These are phyloP conservation scores for Fulmarus glacialis DNA, from an alignment of 2,113 vertebrate genomes.

Conservation along the genomic window DNA sequence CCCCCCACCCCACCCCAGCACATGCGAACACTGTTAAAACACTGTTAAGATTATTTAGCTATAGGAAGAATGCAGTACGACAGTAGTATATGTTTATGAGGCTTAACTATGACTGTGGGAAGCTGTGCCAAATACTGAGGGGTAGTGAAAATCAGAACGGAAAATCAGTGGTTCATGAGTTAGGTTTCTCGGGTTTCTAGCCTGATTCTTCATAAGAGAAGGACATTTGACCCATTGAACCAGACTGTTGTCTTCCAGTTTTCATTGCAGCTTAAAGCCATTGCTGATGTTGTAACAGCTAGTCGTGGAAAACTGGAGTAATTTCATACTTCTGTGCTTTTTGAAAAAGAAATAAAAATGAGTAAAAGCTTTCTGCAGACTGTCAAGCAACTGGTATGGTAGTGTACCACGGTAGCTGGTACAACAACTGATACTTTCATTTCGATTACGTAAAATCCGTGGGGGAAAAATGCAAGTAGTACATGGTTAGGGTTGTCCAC, in stretches of 20 bases:
- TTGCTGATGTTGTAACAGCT: neutral
- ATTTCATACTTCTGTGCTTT: neutral
- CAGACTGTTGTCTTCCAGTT: neutral
- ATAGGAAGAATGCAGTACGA: neutral
- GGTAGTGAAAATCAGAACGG: neutral
- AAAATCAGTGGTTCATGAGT: neutral
- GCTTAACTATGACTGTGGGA: neutral
- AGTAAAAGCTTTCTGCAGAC: neutral
- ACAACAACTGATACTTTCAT: neutral
- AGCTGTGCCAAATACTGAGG: neutral
- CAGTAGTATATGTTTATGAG: neutral
- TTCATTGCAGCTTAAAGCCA: neutral
- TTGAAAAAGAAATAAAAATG: neutral
- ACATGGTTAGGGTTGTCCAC: neutral
- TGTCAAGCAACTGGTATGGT: too few species aligned
- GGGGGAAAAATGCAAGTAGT: neutral
- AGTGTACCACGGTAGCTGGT: too few species aligned
- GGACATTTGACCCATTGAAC: neutral
- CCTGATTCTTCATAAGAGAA: fast-evolving
- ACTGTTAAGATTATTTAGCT: neutral
- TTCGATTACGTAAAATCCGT: neutral
- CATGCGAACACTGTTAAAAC: neutral
- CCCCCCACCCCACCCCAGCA: fast-evolving
- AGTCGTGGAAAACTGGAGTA: neutral
- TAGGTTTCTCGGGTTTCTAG: neutral